Base-by-base conservation (phyloP, 2,888 invertebrate genomes). In the Poecilobothrus nobilitatus region DNA sequence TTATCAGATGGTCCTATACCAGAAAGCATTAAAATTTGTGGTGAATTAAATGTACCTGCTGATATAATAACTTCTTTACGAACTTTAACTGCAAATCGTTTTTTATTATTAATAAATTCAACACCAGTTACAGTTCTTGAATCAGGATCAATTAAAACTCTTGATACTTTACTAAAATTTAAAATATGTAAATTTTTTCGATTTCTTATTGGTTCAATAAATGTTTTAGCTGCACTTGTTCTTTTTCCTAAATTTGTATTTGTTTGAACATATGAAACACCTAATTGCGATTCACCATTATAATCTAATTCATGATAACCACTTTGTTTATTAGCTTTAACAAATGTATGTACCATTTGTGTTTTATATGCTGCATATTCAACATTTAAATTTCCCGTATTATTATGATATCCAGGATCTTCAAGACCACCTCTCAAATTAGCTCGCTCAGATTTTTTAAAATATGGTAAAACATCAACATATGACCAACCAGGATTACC, bases 21-120 rank as follows among this genome's bases (percentile, higher is more conserved):
- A 8, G 94, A 94, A 7, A 97, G 80, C 92, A 96, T 92, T 12
- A 97, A 84, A 3, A 97, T 78, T 79, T 97, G 95, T 0, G 96
- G 94, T 0, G 94, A 91, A 75, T 92, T 92, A 72, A 97, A 89
- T 1, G 94, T 87, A 0, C 96, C 96, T 2, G 92, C 93, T 18
- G 91, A 89, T 20, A 96, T 76, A 68, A 96, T 91, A 0, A 97
- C 89, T 82, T 94, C 94, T 77, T 89, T 91, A 71, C 83, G 83
- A 0, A 90, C 91, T 65, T 78, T 81, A 0, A 87, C 87, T 12
- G 80, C 82, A 71, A 81, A 80, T 41, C 77, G 77, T 15, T 80
- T 73, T 22, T 83, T 83, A 20, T 87, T 84, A 68, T 87, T 84
- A 1, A 85, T 79, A 71, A 88, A 89, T 73, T 89, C 84, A 0